Conservation (phyloP, 2,888 invertebrate genomes). For the Drosophila picticornis region DNA sequence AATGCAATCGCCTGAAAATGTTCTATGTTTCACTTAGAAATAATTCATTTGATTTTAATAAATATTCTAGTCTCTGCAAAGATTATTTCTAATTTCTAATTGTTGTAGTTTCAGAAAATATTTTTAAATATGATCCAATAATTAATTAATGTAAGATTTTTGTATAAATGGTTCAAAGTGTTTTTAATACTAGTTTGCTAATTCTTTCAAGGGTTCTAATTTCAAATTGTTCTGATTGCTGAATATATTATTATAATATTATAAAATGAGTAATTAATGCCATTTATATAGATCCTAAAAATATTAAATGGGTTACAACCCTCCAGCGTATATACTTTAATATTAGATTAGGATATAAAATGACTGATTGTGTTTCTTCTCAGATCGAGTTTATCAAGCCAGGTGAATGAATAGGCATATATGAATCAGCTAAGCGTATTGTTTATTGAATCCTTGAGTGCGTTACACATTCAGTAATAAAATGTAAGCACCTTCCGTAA, state of each 20-base stretch:
- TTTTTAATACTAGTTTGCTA: neutral
- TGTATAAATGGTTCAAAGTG: neutral
- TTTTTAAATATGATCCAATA: accelerated
- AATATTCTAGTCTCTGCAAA: neutral
- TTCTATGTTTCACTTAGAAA: neutral
- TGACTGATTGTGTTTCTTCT: neutral
- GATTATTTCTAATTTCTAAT: neutral
- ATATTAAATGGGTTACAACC: neutral
- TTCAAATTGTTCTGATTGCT: neutral
- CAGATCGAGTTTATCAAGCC: neutral
- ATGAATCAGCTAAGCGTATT: neutral
- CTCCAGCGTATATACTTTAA: neutral
- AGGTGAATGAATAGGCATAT: neutral
- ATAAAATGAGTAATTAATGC: neutral
- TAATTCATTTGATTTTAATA: neutral
- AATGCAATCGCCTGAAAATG: neutral
- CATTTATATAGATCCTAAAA: neutral
- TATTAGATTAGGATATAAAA: neutral
- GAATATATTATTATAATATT: neutral
- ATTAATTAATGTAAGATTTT: neutral
- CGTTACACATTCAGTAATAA: accelerated
- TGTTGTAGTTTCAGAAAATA: neutral
- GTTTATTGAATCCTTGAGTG: neutral
- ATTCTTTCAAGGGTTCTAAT: neutral
- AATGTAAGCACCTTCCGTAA: neutral